Percentiles rank a stretch among this genome's conserved stretches.
phyloP scores from a whole-genome alignment of 2,113 vertebrate species.

The Pangasianodon hypophthalmus region DNA sequence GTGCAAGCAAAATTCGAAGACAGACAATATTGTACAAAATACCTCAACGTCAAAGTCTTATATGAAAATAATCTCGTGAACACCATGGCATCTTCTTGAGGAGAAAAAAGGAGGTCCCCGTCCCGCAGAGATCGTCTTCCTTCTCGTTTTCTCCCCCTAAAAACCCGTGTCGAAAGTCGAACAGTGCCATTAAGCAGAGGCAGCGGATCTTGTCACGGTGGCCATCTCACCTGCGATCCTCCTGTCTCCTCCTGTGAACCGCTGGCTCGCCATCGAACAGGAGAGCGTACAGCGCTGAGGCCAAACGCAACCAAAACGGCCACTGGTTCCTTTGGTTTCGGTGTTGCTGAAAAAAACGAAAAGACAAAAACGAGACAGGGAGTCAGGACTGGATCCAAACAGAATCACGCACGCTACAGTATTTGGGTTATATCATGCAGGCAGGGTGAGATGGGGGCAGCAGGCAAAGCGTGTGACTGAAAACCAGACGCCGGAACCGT shows the following conservation, averaged over 20 bases:
- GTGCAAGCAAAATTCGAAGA: slow-evolving; percentile 71
- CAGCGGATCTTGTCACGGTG: neutral
- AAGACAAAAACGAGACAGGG: slow-evolving; percentile 28
- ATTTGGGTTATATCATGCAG: neutral
- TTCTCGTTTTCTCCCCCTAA: slow-evolving; percentile 39
- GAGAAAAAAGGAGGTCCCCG: slow-evolving; percentile 66
- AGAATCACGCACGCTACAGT: neutral
- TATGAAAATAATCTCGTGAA: slow-evolving; percentile 69
- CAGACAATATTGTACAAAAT: slow-evolving; percentile 77
- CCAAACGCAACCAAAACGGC: slow-evolving; percentile 74
- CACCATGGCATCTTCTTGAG: slow-evolving; percentile 76
- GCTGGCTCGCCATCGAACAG: slow-evolving; percentile 68
- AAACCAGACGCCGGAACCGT: slow-evolving; percentile 59
- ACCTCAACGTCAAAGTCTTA: slow-evolving; percentile 65
- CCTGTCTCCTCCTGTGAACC: slow-evolving; percentile 57
- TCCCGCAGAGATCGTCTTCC: slow-evolving; percentile 68
- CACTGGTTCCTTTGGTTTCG: slow-evolving; percentile 79
- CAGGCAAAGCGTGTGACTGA: neutral
- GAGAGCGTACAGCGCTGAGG: slow-evolving; percentile 68
- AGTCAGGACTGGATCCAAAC: neutral
- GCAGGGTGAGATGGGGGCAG: slow-evolving; percentile 38
- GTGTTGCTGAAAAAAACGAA: slow-evolving; percentile 43
- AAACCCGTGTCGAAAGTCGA: slow-evolving; percentile 73
- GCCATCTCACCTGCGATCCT: slow-evolving; percentile 69
- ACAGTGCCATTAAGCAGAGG: slow-evolving; percentile 71